Evolutionary conservation across 2,113 vertebrate genomes (phyloP).

Genomic region (Platichthys flesus): DNA sequence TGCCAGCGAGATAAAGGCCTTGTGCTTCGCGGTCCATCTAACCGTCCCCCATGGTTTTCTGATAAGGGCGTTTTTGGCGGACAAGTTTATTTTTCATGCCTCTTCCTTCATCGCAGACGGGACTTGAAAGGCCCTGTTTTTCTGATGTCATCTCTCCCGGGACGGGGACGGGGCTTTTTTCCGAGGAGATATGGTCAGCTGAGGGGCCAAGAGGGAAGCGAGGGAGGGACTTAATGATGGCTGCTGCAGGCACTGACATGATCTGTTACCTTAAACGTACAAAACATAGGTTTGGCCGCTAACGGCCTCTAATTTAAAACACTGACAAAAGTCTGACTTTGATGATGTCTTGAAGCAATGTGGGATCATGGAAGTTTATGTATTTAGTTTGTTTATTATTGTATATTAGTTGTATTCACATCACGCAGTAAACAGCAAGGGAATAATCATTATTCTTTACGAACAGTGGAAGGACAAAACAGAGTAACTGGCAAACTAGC

Average conservation of each 20-base stretch:
- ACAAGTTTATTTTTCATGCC: constrained; percentile 63
- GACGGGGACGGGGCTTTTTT: constrained; percentile 53
- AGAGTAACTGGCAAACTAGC: too few species aligned
- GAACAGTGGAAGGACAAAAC: too few species aligned
- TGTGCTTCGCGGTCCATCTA: constrained; percentile 72
- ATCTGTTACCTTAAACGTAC: constrained; percentile 17
- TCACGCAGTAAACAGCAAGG: too few species aligned
- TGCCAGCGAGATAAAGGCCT: constrained; percentile 75
- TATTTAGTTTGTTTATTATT: too few species aligned
- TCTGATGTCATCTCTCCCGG: constrained; percentile 44
- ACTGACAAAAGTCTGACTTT: background rate
- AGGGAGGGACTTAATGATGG: constrained; percentile 23
- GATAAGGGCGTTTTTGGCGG: constrained; percentile 76
- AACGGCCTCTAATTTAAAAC: background rate
- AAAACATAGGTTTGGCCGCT: background rate
- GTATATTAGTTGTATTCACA: too few species aligned
- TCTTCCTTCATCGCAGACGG: constrained; percentile 25
- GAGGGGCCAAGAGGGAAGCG: constrained; percentile 5
- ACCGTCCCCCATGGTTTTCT: constrained; percentile 69
- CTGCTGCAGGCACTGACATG: constrained; percentile 6
- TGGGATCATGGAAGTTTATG: too few species aligned
- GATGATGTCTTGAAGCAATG: background rate
- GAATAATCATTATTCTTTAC: too few species aligned
- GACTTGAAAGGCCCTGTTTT: constrained; percentile 60
- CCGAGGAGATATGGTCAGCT: constrained; percentile 55